Evolutionary conservation across 2,113 vertebrate genomes (phyloP).

Genomic region (Prunella fulvescens): DNA sequence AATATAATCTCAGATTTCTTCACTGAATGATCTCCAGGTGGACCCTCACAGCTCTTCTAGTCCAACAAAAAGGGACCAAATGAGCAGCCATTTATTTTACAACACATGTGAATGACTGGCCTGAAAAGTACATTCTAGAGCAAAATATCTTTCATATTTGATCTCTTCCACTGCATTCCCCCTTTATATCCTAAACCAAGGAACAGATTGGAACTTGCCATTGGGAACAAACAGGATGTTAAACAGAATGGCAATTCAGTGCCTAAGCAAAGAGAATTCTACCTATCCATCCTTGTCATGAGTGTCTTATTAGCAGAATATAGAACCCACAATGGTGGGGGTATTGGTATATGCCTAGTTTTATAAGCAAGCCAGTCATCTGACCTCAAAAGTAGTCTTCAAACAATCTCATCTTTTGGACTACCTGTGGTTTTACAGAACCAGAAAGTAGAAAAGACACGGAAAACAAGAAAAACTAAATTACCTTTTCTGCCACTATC

Average conservation of each 20-base stretch:
- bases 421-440: neutral
- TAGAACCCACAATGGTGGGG: neutral
- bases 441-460: neutral
- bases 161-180: neutral
- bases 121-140: neutral
- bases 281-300: neutral
- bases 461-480: neutral
- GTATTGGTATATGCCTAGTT: neutral
- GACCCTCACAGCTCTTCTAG: neutral
- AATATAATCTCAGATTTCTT: neutral
- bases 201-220: neutral
- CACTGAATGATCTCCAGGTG: neutral
- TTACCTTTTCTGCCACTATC: slow-evolving; percentile 87
- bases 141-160: neutral
- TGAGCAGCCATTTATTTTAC: neutral
- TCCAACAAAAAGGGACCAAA: neutral
- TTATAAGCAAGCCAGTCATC: neutral
- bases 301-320: neutral
- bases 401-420: neutral
- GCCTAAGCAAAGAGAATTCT: neutral
- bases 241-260: neutral
- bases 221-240: neutral
- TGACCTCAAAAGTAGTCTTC: neutral
- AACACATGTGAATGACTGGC: neutral
- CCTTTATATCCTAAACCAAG: neutral